Evolutionary conservation across 2,797 vertebrate genomes (phyloP), one percentile per base, ranked within the genome.

Genomic region (Urophycis tenuis): DNA sequence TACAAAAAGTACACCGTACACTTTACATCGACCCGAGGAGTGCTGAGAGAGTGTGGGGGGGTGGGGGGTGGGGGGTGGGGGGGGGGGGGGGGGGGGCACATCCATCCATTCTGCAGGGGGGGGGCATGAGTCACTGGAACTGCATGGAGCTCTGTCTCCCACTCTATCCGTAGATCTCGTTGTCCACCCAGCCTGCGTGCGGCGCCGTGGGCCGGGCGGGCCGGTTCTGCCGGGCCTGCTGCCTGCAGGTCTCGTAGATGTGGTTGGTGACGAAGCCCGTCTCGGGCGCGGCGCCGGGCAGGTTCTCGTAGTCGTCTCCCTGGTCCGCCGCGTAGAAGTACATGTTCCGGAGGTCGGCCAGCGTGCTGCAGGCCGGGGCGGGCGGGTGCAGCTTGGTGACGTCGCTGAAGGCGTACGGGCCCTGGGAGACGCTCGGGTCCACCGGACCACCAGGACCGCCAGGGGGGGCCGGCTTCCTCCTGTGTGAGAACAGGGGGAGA

Each of bases 211-310:
- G 76, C 81, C n/a, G n/a, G n/a, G n/a, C n/a, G n/a, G n/a, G n/a
- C n/a, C n/a, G n/a, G n/a, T n/a, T n/a, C n/a, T n/a, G 92, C 35
- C 87, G 91, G 25, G 84, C 85, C 22, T 35, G 89, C 81, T 85
- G 78, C 79, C 70, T 89, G 72, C 94, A 96, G 78, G 93, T 92
- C 88, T 97, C 96, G 11, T 98, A 99, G 76, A 98, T 95, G 84
- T 97, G 96, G 25, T 98, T 99, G 82, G 93, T 96, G 79, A 99
- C 95, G 80, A 98, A 99, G 77, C 95, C 95, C 0, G 6, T 17
- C 45, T 53, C 45, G 5, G 11, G 45, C 45, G 7, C 45, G 93
- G 87, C 87, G 80, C 86, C 87, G 1, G 88, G 86, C 41, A 93
- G 84, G 2, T 94, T 94, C 80, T 93, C 92, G 19, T 95, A 95